A percentile compares a stretch with the other conserved stretches of the same genome.
phyloP scores from a whole-genome alignment of 2,888 invertebrate species.

The Tolmerus cingulatus region DNA sequence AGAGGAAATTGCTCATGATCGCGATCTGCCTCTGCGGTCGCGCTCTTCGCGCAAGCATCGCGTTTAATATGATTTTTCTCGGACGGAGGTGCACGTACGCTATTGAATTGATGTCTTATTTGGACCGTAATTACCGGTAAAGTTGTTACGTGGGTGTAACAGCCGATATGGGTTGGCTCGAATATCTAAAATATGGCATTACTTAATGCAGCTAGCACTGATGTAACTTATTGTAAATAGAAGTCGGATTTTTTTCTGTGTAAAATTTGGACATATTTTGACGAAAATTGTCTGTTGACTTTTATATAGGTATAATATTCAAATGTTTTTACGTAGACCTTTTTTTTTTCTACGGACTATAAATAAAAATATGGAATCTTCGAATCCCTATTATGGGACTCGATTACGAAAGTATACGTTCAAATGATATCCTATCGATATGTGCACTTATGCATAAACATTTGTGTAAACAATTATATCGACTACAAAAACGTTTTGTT shows the following conservation, averaged over 20 bases:
- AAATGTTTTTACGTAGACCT: too few relatives aligned
- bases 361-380: too few relatives aligned
- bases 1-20: neutral
- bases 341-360: too few relatives aligned
- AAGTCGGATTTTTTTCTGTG: neutral
- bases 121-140: neutral
- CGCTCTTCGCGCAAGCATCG: neutral
- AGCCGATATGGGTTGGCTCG: neutral
- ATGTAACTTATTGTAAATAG: neutral
- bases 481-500: too few relatives aligned
- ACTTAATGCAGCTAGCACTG: neutral
- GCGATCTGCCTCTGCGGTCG: neutral
- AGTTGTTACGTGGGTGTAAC: neutral
- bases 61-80: neutral
- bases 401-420: too few relatives aligned
- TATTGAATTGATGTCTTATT: neutral
- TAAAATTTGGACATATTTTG: too few relatives aligned
- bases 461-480: too few relatives aligned
- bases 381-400: too few relatives aligned
- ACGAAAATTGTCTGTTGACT: too few relatives aligned
- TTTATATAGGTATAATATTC: too few relatives aligned
- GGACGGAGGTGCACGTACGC: neutral
- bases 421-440: too few relatives aligned
- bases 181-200: neutral
- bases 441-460: too few relatives aligned